A percentile compares a stretch with the other conserved stretches of the same genome.
phyloP scores from a whole-genome alignment of 2,888 invertebrate genomes.

The Lithosia quadra region DNA sequence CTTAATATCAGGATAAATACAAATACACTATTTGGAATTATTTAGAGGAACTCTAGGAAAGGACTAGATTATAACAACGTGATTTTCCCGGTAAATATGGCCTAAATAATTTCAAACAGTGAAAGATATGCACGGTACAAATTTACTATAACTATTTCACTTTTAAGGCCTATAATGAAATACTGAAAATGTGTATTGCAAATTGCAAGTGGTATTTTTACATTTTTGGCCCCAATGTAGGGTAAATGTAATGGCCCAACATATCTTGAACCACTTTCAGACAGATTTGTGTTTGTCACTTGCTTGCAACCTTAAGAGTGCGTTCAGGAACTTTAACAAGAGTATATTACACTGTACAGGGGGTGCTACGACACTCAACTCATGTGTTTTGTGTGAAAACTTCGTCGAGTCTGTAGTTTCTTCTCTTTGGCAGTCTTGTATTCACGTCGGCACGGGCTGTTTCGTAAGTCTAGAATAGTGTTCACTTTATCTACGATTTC shows the following conservation, averaged over 20 bases:
- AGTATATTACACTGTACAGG: slow-evolving; percentile 54
- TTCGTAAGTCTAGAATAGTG: slow-evolving; percentile 93
- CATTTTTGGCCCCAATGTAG: neutral
- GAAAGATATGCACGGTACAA: slow-evolving; percentile 40
- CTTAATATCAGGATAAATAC: slow-evolving; percentile 41
- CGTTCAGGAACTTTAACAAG: slow-evolving; percentile 49
- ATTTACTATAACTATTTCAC: slow-evolving; percentile 25
- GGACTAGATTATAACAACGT: slow-evolving; percentile 48
- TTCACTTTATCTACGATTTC: slow-evolving; percentile 96
- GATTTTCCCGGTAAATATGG: slow-evolving; percentile 38
- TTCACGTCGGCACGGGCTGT: slow-evolving; percentile 93
- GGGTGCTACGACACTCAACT: slow-evolving; percentile 63
- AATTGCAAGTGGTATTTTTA: slow-evolving; percentile 5
- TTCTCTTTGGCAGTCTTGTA: slow-evolving; percentile 92
- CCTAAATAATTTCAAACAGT: slow-evolving; percentile 43
- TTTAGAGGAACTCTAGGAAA: slow-evolving; percentile 35
- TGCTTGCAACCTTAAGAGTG: slow-evolving; percentile 42
- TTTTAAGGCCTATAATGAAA: slow-evolving; percentile 20
- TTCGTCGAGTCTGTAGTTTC: slow-evolving; percentile 88
- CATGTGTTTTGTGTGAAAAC: slow-evolving; percentile 83
- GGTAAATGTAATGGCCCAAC: neutral
- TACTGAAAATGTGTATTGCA: slow-evolving; percentile 27
- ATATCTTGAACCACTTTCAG: slow-evolving; percentile 5
- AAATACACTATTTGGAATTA: slow-evolving; percentile 40
- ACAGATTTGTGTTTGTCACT: slow-evolving; percentile 18